Evolutionary conservation across 2,797 vertebrate species (phyloP).

Genomic region (Craterocephalus amniculus): DNA sequence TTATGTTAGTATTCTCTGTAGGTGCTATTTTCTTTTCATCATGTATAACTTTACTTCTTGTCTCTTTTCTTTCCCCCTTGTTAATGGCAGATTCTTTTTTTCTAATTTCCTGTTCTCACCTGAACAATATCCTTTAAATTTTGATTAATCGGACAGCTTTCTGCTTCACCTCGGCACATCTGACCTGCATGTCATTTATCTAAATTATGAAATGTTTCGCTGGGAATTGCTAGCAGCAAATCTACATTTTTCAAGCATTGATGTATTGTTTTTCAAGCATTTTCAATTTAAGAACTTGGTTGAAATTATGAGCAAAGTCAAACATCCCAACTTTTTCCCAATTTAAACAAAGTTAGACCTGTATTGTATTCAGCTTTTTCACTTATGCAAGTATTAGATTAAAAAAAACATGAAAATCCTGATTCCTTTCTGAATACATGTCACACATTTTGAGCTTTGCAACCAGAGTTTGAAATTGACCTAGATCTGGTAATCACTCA

Average conservation of each 20-base stretch:
- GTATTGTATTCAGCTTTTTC: conserved; percentile 21
- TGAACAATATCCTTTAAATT: background rate
- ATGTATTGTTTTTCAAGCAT: background rate
- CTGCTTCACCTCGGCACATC: background rate
- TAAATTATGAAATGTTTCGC: background rate
- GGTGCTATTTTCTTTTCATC: background rate
- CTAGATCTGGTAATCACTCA: conserved; percentile 19
- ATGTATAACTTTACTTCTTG: too few species aligned
- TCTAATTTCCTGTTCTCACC: too few species aligned
- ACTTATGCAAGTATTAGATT: background rate
- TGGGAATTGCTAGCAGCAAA: background rate
- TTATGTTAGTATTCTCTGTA: background rate
- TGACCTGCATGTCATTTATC: background rate
- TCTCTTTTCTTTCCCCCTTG: too few species aligned
- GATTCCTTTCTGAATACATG: conserved; percentile 35
- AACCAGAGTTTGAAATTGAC: too few species aligned
- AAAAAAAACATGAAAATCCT: conserved; percentile 15
- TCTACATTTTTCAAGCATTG: background rate
- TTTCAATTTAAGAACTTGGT: background rate
- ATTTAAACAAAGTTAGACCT: background rate
- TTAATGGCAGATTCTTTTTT: too few species aligned
- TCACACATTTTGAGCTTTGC: conserved; percentile 25
- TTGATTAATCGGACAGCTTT: background rate
- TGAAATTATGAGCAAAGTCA: background rate
- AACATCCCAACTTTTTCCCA: background rate